These are phyloP conservation scores for Lucilia sericata DNA, from an alignment of 1,140 invertebrate species.

Conservation along the genomic window DNA sequence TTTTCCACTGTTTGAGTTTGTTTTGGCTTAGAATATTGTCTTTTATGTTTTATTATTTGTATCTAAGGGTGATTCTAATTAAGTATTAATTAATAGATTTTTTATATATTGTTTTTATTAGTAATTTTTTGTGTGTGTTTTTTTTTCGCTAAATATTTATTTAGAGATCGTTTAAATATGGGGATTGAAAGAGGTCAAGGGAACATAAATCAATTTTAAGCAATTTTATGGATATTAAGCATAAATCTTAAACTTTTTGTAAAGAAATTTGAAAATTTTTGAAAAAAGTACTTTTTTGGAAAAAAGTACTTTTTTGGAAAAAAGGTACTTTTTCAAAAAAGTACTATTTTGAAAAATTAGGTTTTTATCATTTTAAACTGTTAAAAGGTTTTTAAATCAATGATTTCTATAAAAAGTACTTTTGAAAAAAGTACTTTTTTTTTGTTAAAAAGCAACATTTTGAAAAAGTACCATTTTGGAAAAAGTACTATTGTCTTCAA, in stretches of 20 bases:
- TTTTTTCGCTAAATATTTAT: background rate
- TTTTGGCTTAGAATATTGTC: background rate
- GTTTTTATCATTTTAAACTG: no score
- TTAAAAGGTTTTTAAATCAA: no score
- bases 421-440: background rate
- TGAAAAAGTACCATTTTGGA: background rate
- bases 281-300: background rate
- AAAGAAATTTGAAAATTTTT: no score
- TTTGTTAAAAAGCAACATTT: background rate
- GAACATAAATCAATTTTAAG: no score
- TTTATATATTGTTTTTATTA: no score
- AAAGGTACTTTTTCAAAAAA: background rate
- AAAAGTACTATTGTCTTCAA: background rate
- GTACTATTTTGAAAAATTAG: background rate
- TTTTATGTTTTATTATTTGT: background rate
- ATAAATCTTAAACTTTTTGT: no score
- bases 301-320: background rate
- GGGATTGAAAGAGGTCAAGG: no score
- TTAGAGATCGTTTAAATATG: no score
- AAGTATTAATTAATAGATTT: background rate
- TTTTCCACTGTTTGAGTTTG: background rate
- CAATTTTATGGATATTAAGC: no score
- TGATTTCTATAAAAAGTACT: no score
- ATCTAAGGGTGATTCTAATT: conserved; percentile 4
- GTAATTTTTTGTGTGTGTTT: background rate